These are phyloP conservation scores for Metridium senile DNA, from an alignment of 92 coral and sea anemone genomes.

Conservation along the genomic window DNA sequence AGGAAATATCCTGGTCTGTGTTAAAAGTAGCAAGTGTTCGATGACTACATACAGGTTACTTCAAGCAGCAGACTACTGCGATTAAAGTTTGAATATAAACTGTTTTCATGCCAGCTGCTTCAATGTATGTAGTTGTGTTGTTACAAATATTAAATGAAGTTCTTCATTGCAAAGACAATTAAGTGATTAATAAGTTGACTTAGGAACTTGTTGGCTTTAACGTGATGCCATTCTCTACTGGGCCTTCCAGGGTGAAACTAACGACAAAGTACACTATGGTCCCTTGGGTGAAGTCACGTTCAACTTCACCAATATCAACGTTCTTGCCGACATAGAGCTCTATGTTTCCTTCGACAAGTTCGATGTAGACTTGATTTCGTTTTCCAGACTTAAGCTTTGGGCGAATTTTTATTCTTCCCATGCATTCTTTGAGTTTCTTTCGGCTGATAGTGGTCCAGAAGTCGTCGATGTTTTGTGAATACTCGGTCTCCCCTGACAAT, in stretches of 20 bases:
- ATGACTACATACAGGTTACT: too few species aligned
- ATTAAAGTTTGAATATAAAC: too few species aligned
- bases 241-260: slow-evolving; percentile 79
- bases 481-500: slow-evolving; percentile 63
- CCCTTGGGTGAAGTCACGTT: slow-evolving; percentile 60
- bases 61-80: too few species aligned
- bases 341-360: slow-evolving; percentile 75
- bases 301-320: slow-evolving; percentile 78
- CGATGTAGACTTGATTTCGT: slow-evolving; percentile 61
- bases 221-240: slow-evolving; percentile 85
- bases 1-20: too few species aligned
- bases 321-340: slow-evolving; percentile 82
- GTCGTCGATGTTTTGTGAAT: slow-evolving; percentile 40
- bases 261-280: slow-evolving; percentile 86
- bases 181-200: background rate
- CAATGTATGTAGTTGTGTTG: too few species aligned
- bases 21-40: too few species aligned
- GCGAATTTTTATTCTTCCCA: slow-evolving; percentile 65
- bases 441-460: slow-evolving; percentile 58
- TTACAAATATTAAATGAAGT: too few species aligned
- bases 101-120: too few species aligned
- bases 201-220: slow-evolving; percentile 54
- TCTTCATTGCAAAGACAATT: background rate
- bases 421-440: slow-evolving; percentile 78
- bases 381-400: too few species aligned